Evolutionary conservation across 1,140 invertebrate genomes (phyloP), one percentile per base, ranked within the genome.

Genomic region (Pseudomyrmex concolor): DNA sequence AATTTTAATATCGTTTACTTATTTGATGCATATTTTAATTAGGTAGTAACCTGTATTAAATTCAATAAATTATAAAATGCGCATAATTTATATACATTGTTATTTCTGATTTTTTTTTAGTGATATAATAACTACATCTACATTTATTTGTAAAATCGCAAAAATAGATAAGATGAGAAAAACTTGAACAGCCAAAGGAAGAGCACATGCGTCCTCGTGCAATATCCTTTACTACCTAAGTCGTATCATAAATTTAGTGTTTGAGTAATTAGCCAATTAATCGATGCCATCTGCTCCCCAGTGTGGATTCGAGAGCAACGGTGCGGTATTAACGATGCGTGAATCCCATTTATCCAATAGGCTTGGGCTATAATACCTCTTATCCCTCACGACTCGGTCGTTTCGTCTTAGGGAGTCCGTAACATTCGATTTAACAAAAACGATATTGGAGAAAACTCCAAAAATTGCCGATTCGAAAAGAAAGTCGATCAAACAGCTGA

Each of bases 211-310:
- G 12, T n/a, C 3, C 13, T 3, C 13, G 1, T 10, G 12, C n/a
- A 63, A 13, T 10, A 67, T 50, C 4, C 55, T 25, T 55, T 19
- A 19, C 25, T 59, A 15, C 60, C 34, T 67, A 73, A 87, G 81
- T 66, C 50, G 15, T 13, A 57, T 71, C 66, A 86, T 89, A 71
- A 86, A 86, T 83, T 77, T 68, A 71, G 67, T 72, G 62, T 84
- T 76, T 77, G 87, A 89, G 78, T 89, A 89, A 89, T 89, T 86
- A 89, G 67, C 60, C 84, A 70, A 89, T 89, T 88, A 86, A 86
- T 85, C 87, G 84, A 86, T 86, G 76, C 54, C 48, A 50, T 68
- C 64, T 70, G 84, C 34, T 62, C 48, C 82, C 54, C 43, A n/a
- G 34, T 72, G 67, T 86, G 64, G 50, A 86, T 67, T 60, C 77